Base-by-base conservation (phyloP, 35 echinoderm and acorn worm species). In the Apostichopus parvimensis region DNA sequence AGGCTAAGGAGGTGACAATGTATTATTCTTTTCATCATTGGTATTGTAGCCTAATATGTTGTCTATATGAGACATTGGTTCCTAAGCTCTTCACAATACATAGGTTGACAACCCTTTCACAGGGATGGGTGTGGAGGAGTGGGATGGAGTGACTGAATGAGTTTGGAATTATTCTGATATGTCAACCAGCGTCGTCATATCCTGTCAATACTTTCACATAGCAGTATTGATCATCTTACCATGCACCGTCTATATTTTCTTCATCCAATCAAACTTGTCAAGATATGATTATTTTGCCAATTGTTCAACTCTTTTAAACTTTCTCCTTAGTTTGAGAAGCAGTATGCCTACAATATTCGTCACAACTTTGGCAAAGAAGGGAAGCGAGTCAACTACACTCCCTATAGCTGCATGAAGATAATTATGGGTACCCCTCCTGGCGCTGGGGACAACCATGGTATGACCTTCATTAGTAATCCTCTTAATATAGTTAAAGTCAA, bases 331-430 rank as follows among this genome's bases (percentile, higher is more conserved):
- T 99, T 99, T 95, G 94, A 99, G 8, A 99, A 99, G 72, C 94
- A 95, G 87, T 96, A 99, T 93, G 93, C 97, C 9, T 99, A 99
- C 92, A 96, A 96, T 78, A 92, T 99, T 70, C 95, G 97, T 1
- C 95, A 99, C 68, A 99, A 90, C 83, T 99, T 96, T 92, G 97
- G 97, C 54, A 96, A 99, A 80, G 97, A 99, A 59, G 97, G 97
- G 8, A 99, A 96, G 79, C 91, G 97, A 17, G 91, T 87, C 8
- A 94, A 99, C 81, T 99, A 99, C 83, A 99, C 97, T 0, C 97
- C 97, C 8, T 99, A 99, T 84, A 99, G 97, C 88, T 99, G 97
- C 83, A 99, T 99, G 97, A 99, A 99, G 87, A 92, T 99, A 57
- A 99, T 99, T 45, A 99, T 95, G 95, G 94, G 89, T n/a, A 95